Evolutionary conservation across 1,140 invertebrate species (phyloP), one percentile per base, ranked within the genome.

Genomic region (Nomia melanderi): DNA sequence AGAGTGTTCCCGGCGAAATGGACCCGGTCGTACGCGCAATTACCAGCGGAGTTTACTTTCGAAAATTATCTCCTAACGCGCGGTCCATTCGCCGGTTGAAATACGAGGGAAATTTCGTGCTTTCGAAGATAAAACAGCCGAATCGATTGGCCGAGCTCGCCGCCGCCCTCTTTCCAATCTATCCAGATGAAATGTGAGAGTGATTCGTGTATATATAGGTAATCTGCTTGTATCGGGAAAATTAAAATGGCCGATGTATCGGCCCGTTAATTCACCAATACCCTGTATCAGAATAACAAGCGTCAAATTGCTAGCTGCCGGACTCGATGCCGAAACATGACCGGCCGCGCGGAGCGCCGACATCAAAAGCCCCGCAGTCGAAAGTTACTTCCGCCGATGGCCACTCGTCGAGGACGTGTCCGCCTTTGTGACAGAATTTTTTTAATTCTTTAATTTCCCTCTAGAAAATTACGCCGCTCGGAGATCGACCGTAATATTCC

Each of bases 191-290:
- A 81, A 77, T 77, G 74, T 71, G 39, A 60, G 64, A 66, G 54
- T 77, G 77, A 82, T 82, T 81, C 62, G 53, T 53, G 67, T 25
- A 64, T 57, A n/a, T n/a, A 56, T 53, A 47, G 70, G 69, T 83
- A 82, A 82, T 83, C 65, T 62, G 65, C 54, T 86, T 79, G 78
- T 76, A 86, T 83, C 56, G 74, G 29, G 54, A 76, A 87, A 86
- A 88, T 88, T 87, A 88, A 88, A 88, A 88, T 79, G 77, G 67
- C 76, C 77, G 76, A 82, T 70, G 77, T 70, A 36, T 44, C 64
- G 59, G 74, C 71, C 72, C 83, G 83, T 87, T 88, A 87, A 87
- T 85, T 85, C 78, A 72, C 74, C 81, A 81, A 78, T 83, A 79
- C 80, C 75, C 41, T 47, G 41, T 69, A 71, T 81, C 80, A 66